Evolutionary conservation across 2,797 vertebrate species (phyloP), one percentile per base, ranked within the genome.

Genomic region (Sus cebifrons): DNA sequence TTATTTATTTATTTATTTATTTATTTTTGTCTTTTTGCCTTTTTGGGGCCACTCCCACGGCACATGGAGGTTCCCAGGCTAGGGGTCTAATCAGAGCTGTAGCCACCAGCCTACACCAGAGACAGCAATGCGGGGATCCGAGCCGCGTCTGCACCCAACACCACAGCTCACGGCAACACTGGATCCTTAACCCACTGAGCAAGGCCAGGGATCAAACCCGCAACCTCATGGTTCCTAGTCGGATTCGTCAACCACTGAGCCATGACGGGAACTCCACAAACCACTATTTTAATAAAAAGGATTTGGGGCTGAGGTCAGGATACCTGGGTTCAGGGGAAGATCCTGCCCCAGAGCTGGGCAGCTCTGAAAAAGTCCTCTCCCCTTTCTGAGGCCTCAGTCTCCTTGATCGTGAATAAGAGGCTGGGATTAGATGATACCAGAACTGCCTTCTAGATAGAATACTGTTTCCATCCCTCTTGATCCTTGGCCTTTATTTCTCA

Each of bases 281-380:
- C 54, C 21, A 86, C 3, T 91, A 27, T 70, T 94, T 94, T 62
- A 82, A 18, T 90, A 78, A 87, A 94, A 70, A 21, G 32, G 78
- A 67, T 20, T 88, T 27, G 6, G 27, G 13, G 29, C 7, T 90
- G 25, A 29, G 84, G 52, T 40, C 62, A 93, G 56, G 58, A 60
- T 88, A 70, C 32, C 44, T 86, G 81, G 64, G 20, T 81, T 96
- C 86, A 83, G 44, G 44, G 62, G 20, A 73, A 92, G 78, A 65
- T 78, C 79, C 64, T 58, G 2, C 15, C 68, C n/a, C 84, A 74
- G 71, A 68, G 20, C 67, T 85, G 74, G 74, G 32, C 32, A 93
- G 27, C 58, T 75, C 49, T 23, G 32, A 95, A 52, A 73, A 86
- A 79, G 32, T 62, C 25, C 11, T 77, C 77, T 60, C 27, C 40